Base-by-base conservation (phyloP, 2,888 invertebrate genomes). In the Caprella mutica region DNA sequence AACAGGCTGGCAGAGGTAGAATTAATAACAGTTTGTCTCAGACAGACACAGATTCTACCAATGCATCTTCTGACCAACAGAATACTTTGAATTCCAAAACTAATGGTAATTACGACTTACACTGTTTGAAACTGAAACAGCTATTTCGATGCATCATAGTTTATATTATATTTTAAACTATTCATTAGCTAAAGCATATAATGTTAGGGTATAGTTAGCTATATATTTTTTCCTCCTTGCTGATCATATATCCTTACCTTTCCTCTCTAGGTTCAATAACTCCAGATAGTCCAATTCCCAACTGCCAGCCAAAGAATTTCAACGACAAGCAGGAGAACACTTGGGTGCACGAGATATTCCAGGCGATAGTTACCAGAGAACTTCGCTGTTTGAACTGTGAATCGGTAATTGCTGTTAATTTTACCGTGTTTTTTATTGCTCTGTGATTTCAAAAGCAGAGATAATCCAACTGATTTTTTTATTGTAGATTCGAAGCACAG, bases 271-370 rank as follows among this genome's bases (percentile, higher is more conserved):
- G n/a, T n/a, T n/a, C n/a, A n/a, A n/a, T n/a, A n/a, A n/a, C n/a
- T n/a, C n/a, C n/a, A n/a, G n/a, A n/a, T n/a, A n/a, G n/a, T n/a
- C n/a, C n/a, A n/a, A n/a, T n/a, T n/a, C n/a, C n/a, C n/a, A n/a
- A n/a, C n/a, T n/a, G n/a, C n/a, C n/a, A n/a, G n/a, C n/a, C n/a
- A n/a, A n/a, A 77, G 77, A n/a, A n/a, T n/a, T n/a, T n/a, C n/a
- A n/a, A n/a, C n/a, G n/a, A n/a, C 72, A 77, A 77, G 72, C 76
- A 85, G 1, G 92, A 93, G 70, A 89, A 92, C 51, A 97, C 97
- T 1, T 99, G 98, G 98, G 96, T 98, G 61, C 97, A 97, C 72
- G 98, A 99, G 76, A 96, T 99, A 72, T 99, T 99, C 77, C 97
- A 98, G 77, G 98, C 98, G 66, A 97, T 97, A 54, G 80, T 99